These are phyloP conservation scores for Phalera bucephala DNA, from an alignment of 2,888 invertebrate genomes.

Conservation along the genomic window DNA sequence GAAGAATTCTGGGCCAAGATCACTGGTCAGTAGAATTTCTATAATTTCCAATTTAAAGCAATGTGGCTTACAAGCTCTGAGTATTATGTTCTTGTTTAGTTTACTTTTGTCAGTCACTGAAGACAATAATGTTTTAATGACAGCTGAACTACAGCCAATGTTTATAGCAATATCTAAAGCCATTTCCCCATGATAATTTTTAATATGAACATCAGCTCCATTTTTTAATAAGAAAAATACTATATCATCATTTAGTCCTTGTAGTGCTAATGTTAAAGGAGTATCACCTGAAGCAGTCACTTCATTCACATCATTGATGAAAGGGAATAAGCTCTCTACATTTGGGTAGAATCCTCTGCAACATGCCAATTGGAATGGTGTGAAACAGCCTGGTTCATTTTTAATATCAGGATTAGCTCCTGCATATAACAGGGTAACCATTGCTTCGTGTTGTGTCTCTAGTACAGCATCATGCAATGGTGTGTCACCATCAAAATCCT, in stretches of 20 bases:
- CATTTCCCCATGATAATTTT: conserved; percentile 51
- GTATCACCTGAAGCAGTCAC: conserved; percentile 56
- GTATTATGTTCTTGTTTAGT: conserved; percentile 58
- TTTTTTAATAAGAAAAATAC: conserved; percentile 60
- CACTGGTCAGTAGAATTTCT: conserved; percentile 57
- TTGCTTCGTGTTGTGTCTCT: conserved; percentile 47
- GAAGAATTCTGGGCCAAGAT: conserved; percentile 69
- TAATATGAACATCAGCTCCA: conserved; percentile 66
- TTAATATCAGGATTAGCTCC: conserved; percentile 66
- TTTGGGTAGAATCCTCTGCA: conserved; percentile 58
- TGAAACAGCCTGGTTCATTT: conserved; percentile 57
- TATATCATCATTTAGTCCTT: conserved; percentile 52
- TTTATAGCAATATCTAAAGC: conserved; percentile 63
- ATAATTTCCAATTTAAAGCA: conserved; percentile 68
- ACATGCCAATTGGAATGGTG: conserved; percentile 73
- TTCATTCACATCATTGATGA: conserved; percentile 63
- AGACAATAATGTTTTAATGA: conserved; percentile 60
- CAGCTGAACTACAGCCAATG: conserved; percentile 45
- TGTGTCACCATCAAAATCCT: conserved; percentile 77
- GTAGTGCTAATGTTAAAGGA: conserved; percentile 61
- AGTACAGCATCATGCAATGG: conserved; percentile 73
- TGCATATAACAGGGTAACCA: conserved; percentile 59
- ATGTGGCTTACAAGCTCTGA: conserved; percentile 68
- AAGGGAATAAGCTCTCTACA: conserved; percentile 55
- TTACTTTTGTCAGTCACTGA: conserved; percentile 46